Conservation (phyloP, 2,797 vertebrate genomes). For the Artibeus lituratus region DNA sequence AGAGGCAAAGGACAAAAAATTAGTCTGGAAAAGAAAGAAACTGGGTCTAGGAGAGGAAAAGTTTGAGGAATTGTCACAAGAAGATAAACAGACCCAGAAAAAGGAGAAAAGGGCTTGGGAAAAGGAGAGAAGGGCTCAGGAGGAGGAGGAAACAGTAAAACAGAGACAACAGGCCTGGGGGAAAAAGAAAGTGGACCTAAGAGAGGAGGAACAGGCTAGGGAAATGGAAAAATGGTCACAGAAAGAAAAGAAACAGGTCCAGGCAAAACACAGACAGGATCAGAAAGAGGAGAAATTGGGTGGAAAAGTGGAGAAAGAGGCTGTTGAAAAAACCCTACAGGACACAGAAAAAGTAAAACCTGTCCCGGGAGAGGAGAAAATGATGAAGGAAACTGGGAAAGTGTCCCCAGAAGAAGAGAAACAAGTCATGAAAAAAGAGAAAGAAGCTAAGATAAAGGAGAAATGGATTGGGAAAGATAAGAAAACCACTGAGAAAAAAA, state of each 20-base stretch:
- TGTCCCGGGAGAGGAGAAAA: neutral
- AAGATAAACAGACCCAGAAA: neutral
- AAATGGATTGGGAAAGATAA: neutral
- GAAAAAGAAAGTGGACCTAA: neutral
- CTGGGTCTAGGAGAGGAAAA: neutral
- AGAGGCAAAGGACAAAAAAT: neutral
- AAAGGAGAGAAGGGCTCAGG: neutral
- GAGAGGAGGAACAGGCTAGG: neutral
- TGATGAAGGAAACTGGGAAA: neutral
- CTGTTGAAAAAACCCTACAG: neutral
- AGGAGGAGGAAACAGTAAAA: neutral
- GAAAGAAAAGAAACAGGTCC: neutral
- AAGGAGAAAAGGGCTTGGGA: neutral
- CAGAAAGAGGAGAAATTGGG: neutral
- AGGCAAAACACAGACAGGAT: neutral
- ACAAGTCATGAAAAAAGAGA: neutral
- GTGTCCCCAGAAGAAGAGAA: neutral
- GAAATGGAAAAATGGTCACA: neutral
- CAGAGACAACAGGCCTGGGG: neutral
- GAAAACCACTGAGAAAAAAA: neutral
- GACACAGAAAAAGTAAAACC: neutral
- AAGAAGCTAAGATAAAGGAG: neutral
- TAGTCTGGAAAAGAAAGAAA: constrained; percentile 30
- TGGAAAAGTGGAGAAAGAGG: neutral
- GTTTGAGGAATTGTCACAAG: neutral